Evolutionary conservation across 2,113 vertebrate species (phyloP), one percentile per base, ranked within the genome.

Genomic region (Galbula dea): DNA sequence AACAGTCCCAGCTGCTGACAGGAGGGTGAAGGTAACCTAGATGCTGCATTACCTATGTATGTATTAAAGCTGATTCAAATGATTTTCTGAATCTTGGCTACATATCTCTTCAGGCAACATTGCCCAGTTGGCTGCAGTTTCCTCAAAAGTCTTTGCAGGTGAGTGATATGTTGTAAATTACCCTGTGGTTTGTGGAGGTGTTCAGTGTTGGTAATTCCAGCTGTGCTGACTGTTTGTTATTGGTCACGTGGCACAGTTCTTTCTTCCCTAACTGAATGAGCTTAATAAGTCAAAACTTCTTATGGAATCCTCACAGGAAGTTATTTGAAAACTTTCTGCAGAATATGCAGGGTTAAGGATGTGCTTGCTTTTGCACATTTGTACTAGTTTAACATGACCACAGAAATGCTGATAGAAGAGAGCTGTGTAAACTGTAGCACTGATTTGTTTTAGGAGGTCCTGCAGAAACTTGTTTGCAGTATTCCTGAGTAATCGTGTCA

Each of bases 121-220:
- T 54, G 86, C 75, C 55, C 43, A 36, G 39, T 7, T 55, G 83
- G 83, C 65, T 89, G 51, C 49, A 1, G 8, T 57, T 94, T 63
- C 69, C 85, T 78, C 87, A 87, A 59, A 93, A 93, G 82, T 30
- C 59, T 86, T 78, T 75, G 80, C 68, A 81, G 65, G 48, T 90
- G 65, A 91, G 37, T 67, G 87, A 66, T 4, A 0, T 79, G 55
- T 41, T 73, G 34, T 68, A 77, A 92, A 80, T 83, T 51, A 67
- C 62, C 73, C 41, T 82, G 74, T 80, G 78, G 78, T 71, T 92
- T 94, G 67, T 74, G 89, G 89, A 94, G 85, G 88, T 91, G 82
- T 72, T 93, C 82, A 32, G 0, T 74, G 73, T 43, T 49, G 67
- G 58, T 49, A 89, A 92, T 46, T 79, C 46, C 61, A 90, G 41